A percentile compares a stretch with the other conserved stretches of the same genome.
These are phyloP conservation scores for Coremacera marginata DNA, from an alignment of 2,888 invertebrate genomes.

Conservation along the genomic window DNA sequence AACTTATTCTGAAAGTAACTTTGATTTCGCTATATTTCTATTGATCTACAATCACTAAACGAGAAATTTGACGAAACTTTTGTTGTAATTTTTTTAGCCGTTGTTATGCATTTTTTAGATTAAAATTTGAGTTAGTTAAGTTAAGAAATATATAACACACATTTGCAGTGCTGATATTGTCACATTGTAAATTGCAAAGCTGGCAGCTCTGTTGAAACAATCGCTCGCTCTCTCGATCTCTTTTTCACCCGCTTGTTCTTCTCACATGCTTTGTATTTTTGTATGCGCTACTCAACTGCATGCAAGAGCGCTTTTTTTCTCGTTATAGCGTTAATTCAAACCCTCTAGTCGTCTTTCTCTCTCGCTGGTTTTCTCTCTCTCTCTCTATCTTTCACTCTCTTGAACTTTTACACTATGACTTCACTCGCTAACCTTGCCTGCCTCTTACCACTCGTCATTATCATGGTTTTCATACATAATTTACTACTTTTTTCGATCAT, in stretches of 20 bases:
- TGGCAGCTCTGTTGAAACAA: neutral
- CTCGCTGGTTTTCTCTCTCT: neutral
- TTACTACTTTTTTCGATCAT: neutral
- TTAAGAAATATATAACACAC: too few species aligned
- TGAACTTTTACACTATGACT: neutral
- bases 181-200: too few species aligned
- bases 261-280: slow-evolving; percentile 13
- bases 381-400: slow-evolving; percentile 6
- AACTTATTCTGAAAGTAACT: too few species aligned
- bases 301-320: neutral
- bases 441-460: neutral
- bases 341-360: slow-evolving; percentile 2
- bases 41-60: too few species aligned
- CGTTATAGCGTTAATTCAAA: slow-evolving; percentile 3
- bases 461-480: neutral
- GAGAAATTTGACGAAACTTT: too few species aligned
- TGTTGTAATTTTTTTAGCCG: too few species aligned
- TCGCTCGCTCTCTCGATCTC: slow-evolving; percentile 44
- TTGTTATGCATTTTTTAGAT: too few species aligned
- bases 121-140: too few species aligned
- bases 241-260: slow-evolving; percentile 37
- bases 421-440: too few species aligned
- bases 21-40: too few species aligned
- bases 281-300: neutral
- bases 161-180: too few species aligned